Conservation (phyloP, 2,888 invertebrate genomes). For the Calliphora vomitoria region DNA sequence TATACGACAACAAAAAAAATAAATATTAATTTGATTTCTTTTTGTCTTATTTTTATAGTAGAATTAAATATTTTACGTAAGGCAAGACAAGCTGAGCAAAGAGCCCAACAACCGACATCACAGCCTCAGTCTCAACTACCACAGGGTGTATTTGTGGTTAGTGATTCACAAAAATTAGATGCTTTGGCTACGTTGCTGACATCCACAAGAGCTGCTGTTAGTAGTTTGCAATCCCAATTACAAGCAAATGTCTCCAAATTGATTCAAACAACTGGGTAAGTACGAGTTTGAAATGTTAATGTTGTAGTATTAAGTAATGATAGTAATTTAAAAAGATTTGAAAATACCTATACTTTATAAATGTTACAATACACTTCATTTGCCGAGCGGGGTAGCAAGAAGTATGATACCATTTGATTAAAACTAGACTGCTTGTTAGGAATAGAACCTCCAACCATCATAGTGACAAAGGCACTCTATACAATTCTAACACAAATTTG, state of each 20-base stretch:
- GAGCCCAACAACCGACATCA: slow-evolving; percentile 26
- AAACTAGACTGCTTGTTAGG: too few species aligned
- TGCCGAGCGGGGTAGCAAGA: too few species aligned
- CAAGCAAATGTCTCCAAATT: slow-evolving; percentile 76
- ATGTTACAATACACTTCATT: too few species aligned
- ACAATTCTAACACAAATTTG: too few species aligned
- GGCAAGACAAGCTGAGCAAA: slow-evolving; percentile 70
- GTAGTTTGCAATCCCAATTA: slow-evolving; percentile 69
- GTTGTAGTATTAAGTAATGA: neutral
- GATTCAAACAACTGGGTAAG: slow-evolving; percentile 79
- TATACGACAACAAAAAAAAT: neutral
- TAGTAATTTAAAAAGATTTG: neutral
- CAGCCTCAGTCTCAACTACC: slow-evolving; percentile 36
- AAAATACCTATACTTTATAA: too few species aligned
- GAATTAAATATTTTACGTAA: slow-evolving; percentile 67
- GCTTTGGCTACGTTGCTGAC: slow-evolving; percentile 79
- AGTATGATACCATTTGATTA: too few species aligned
- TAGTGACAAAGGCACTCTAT: too few species aligned
- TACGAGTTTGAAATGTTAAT: neutral
- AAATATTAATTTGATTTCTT: neutral
- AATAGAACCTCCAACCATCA: too few species aligned
- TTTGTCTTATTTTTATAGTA: slow-evolving; percentile 36
- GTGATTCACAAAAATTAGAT: slow-evolving; percentile 76
- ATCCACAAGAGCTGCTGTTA: slow-evolving; percentile 78
- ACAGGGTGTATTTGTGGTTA: slow-evolving; percentile 38